Evolutionary conservation across 2,888 invertebrate species (phyloP), one percentile per base, ranked within the genome.

Genomic region (Synergus japonicus): DNA sequence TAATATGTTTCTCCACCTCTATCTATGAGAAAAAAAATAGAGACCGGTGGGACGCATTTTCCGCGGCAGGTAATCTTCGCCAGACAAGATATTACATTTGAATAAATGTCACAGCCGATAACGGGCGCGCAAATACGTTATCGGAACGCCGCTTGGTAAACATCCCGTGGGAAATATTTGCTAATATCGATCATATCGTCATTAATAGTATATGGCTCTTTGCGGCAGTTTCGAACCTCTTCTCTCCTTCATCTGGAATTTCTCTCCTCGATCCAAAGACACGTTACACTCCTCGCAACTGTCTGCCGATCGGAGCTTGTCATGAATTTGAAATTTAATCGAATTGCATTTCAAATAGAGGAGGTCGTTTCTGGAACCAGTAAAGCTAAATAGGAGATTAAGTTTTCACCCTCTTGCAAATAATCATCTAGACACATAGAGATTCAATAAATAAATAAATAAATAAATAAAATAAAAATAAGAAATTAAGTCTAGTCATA

Each of bases 71-170:
- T 90, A 92, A 92, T 92, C 91, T 90, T 90, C 91, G 88, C 88
- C 87, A 88, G 89, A 88, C 91, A 87, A 91, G 91, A 91, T 92
- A 92, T 92, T 92, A 92, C 92, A 92, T 92, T 92, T 92, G 92
- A 92, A 92, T 92, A 92, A 92, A 92, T 89, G 92, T 91, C 91
- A 89, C 84, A 87, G 88, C 86, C 90, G 91, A 91, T 91, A 91
- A 90, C 86, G 85, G 81, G 79, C 80, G 85, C 83, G 86, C 85
- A 85, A 88, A 87, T 87, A 88, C 87, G 87, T 86, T 88, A 90
- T 89, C 90, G 90, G 85, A 84, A 85, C 84, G 85, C 83, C 81
- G 81, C 82, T 81, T 82, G 83, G 86, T 86, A 87, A 89, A 88
- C 85, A 88, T 89, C 92, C 91, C 92, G 84, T 85, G 92, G 92